phyloP scores from a whole-genome alignment of 1,140 invertebrate species.

The Drosophila mayri region DNA sequence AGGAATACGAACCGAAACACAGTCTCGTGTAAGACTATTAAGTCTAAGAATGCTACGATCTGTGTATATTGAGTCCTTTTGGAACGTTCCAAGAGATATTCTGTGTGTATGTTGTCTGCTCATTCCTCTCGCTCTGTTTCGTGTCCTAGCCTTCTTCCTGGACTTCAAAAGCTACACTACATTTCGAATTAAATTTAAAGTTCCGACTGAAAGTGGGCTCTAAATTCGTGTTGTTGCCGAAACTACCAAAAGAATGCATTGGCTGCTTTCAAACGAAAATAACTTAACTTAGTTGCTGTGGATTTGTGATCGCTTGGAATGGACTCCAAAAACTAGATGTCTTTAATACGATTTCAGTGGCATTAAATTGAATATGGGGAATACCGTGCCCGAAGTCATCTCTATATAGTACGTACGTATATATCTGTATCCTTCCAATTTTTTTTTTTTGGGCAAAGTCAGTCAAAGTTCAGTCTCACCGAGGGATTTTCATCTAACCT shows the following conservation, averaged over 20 bases:
- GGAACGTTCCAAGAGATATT: background rate
- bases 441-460: background rate
- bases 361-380: background rate
- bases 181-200: no score
- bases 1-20: background rate
- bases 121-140: conserved; percentile 1
- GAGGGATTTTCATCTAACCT: conserved; percentile 2
- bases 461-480: conserved; percentile 20
- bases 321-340: no score
- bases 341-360: background rate
- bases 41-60: background rate
- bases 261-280: no score
- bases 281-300: background rate
- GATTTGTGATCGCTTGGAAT: background rate
- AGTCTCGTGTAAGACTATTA: background rate
- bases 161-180: no score
- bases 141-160: background rate
- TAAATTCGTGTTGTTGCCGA: background rate
- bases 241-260: no score
- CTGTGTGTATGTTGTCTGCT: background rate
- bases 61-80: background rate
- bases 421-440: no score
- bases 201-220: background rate
- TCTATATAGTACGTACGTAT: background rate
- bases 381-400: background rate